These are phyloP conservation scores for Callospermophilus lateralis DNA, from an alignment of 2,113 vertebrate species.

Conservation along the genomic window DNA sequence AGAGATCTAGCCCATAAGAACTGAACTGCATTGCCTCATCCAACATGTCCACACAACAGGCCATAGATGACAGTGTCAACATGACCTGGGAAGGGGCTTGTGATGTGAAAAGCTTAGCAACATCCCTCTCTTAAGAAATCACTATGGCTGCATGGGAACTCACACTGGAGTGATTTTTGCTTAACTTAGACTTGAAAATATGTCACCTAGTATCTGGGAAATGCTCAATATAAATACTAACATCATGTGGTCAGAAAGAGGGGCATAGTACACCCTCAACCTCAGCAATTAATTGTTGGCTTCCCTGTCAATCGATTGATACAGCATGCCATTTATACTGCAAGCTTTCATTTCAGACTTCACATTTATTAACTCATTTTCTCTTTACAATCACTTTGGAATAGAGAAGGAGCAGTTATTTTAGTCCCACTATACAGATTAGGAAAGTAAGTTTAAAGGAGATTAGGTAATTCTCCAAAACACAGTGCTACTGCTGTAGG, in stretches of 20 bases:
- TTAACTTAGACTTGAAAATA: neutral
- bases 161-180: neutral
- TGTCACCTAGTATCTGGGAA: neutral
- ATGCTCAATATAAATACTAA: neutral
- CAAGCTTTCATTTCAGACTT: slow-evolving; percentile 13
- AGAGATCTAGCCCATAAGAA: neutral
- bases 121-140: neutral
- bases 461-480: neutral
- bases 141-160: neutral
- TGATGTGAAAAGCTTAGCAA: neutral
- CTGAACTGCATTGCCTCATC: neutral
- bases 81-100: neutral
- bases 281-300: neutral
- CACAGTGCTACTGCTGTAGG: neutral
- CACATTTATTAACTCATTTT: slow-evolving; percentile 3
- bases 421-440: neutral
- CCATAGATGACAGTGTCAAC: neutral
- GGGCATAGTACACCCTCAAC: neutral
- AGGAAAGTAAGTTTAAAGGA: neutral
- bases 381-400: slow-evolving; percentile 1
- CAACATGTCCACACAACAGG: neutral
- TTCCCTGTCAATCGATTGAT: neutral
- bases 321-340: neutral
- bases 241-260: neutral
- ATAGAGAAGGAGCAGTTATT: neutral